Evolutionary conservation across 2,113 vertebrate genomes (phyloP), one percentile per base, ranked within the genome.

Genomic region (Cygnus buccinator): DNA sequence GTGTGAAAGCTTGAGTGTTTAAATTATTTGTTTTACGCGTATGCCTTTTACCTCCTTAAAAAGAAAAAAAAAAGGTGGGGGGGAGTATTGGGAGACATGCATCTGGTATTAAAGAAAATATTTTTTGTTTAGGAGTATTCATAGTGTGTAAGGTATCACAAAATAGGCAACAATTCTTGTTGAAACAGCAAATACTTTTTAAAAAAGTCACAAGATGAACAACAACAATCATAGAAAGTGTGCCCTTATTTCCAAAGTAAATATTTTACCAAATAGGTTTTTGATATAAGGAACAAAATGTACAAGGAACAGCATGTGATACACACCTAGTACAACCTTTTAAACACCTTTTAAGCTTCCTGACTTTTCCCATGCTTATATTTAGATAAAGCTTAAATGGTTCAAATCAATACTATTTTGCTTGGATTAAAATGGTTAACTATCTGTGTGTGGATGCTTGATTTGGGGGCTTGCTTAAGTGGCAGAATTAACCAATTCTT

Each of bases 221-320:
- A 78, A 23, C 35, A 79, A 84, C 41, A 93, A 87, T 88, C 39
- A 66, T 39, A 75, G 72, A 67, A 72, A 77, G 22, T 57, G 75
- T 68, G 37, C 57, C 0, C 2, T 65, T 86, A 78, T 84, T 95
- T 95, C 52, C 77, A 87, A 93, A 94, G 84, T 78, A 88, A 96
- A 81, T 94, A 84, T 92, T 96, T 94, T 89, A 77, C 72, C 31
- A 68, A 72, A 86, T 54, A 86, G 63, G 31, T 65, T 96, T 93
- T 84, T 93, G 61, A 62, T 81, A 75, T 26, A 44, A 65, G 80
- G 77, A 93, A 91, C 80, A 89, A 81, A 50, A 94, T 84, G 84
- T 89, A 41, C 90, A 83, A 86, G 78, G 75, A 94, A 67, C 72
- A 92, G 79, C 72, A 90, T 89, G 73, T 94, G 87, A 73, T 89